Evolutionary conservation across 2,888 invertebrate genomes (phyloP), one percentile per base, ranked within the genome.

Genomic region (Calliphora vomitoria): DNA sequence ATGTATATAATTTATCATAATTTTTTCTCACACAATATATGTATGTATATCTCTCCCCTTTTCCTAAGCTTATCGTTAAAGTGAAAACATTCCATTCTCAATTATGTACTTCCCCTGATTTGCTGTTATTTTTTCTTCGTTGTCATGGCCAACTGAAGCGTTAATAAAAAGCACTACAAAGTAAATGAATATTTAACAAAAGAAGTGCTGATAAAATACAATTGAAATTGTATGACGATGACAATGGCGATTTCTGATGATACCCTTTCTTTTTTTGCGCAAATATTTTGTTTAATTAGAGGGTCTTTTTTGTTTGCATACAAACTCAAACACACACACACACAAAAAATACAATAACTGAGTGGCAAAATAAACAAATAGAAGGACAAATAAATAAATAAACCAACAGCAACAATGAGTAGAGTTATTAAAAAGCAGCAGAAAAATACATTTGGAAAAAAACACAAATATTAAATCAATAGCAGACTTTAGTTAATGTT

Each of bases 281-380:
- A 76, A 76, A 66, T 53, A 76, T 25, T 53, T 38, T 66, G 18
- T 66, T 76, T 76, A 76, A 76, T 76, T 76, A 66, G n/a, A 74
- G 31, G 35, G 44, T 58, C 47, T 60, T 53, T 35, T 31, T 55
- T 53, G 25, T 66, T 64, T 76, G 50, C 18, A 25, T 31, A 50
- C 47, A 60, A 35, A 58, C 18, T 11, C n/a, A 2, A 3, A 53
- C 44, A 44, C 44, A 44, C 44, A 50, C 50, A 50, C 15, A 50
- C 50, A 15, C 50, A 50, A 15, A 15, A 44, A 4, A 13, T 8
- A 44, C 8, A n/a, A 20, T 66, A 66, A 76, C 53, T 76, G 53
- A 66, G 66, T 76, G 76, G 60, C 64, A 38, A 76, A 76, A 76
- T 11, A 76, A 76, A 76, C 66, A 53, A 76, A 76, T 31, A 50